Percentiles rank a stretch among this genome's conserved stretches.
Evolutionary conservation across 1,140 invertebrate genomes (phyloP).

Genomic region (Dinoponera quadriceps): DNA sequence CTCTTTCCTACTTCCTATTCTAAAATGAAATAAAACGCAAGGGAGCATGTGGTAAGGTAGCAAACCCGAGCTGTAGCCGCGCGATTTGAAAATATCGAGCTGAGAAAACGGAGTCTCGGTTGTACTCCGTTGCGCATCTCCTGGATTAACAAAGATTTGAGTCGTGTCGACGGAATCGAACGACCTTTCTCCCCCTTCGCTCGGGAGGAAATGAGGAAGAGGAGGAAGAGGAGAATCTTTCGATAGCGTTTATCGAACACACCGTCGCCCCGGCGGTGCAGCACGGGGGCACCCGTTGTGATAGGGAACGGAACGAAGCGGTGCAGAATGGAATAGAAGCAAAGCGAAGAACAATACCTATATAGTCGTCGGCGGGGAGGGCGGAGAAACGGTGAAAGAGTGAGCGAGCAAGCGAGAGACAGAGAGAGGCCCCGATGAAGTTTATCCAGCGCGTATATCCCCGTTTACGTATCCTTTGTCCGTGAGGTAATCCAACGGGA

Average conservation of each 20-base stretch:
- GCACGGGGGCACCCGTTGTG: neutral
- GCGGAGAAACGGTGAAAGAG: neutral
- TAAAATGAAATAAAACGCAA: neutral
- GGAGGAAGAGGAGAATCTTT: neutral
- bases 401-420: neutral
- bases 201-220: too few relatives aligned
- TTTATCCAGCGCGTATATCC: constrained; percentile 63
- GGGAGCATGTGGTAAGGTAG: neutral
- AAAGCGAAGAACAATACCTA: constrained; percentile 54
- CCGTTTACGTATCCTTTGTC: constrained; percentile 72
- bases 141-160: constrained; percentile 44
- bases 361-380: constrained; percentile 28
- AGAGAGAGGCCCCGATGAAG: constrained; percentile 34
- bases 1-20: too few relatives aligned
- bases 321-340: constrained; percentile 27
- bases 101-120: neutral
- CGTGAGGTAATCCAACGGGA: constrained; percentile 69
- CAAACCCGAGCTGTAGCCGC: too few relatives aligned
- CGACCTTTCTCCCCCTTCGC: constrained; percentile 15
- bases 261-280: constrained; percentile 27
- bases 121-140: neutral
- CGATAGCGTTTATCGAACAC: constrained; percentile 45
- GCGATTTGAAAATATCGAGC: neutral
- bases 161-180: constrained; percentile 23
- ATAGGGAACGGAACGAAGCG: constrained; percentile 32